Percentiles rank a stretch among this genome's conserved stretches.
phyloP scores from a whole-genome alignment of 2,888 invertebrate species.

The Scotopteryx bipunctaria region DNA sequence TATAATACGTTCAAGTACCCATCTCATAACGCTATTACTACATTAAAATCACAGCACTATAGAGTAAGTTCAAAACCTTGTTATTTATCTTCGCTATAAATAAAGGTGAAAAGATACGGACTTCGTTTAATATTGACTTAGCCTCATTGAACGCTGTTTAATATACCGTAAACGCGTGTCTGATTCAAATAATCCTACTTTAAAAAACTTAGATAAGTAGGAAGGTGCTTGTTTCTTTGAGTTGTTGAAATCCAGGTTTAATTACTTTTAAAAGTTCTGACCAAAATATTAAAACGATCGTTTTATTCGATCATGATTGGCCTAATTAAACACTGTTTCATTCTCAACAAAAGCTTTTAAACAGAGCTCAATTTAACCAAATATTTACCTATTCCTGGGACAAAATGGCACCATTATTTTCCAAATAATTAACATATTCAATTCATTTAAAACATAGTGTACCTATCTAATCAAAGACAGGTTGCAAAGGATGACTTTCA shows the following conservation, averaged over 20 bases:
- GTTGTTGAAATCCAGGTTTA: neutral
- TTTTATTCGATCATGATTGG: neutral
- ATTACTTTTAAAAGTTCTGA: neutral
- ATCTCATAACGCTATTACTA: too few relatives aligned
- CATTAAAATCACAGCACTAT: too few relatives aligned
- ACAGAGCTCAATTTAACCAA: neutral
- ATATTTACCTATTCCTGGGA: neutral
- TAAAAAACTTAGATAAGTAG: slow-evolving; percentile 8
- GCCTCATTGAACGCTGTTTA: slow-evolving; percentile 42
- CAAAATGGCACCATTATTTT: neutral
- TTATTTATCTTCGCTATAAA: neutral
- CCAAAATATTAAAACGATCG: too few relatives aligned
- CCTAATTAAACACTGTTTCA: neutral
- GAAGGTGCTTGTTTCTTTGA: neutral
- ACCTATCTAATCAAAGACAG: too few relatives aligned
- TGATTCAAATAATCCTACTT: slow-evolving; percentile 37
- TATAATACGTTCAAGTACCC: too few relatives aligned
- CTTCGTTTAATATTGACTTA: slow-evolving; percentile 32
- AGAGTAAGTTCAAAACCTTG: too few relatives aligned
- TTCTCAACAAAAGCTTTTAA: neutral
- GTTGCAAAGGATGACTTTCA: too few relatives aligned
- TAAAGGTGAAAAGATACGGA: slow-evolving; percentile 9
- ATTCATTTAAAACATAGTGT: neutral
- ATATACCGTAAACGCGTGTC: slow-evolving; percentile 42
- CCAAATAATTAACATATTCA: neutral